Evolutionary conservation across 2,113 vertebrate species (phyloP), one percentile per base, ranked within the genome.

Genomic region (Actinemys pallida): DNA sequence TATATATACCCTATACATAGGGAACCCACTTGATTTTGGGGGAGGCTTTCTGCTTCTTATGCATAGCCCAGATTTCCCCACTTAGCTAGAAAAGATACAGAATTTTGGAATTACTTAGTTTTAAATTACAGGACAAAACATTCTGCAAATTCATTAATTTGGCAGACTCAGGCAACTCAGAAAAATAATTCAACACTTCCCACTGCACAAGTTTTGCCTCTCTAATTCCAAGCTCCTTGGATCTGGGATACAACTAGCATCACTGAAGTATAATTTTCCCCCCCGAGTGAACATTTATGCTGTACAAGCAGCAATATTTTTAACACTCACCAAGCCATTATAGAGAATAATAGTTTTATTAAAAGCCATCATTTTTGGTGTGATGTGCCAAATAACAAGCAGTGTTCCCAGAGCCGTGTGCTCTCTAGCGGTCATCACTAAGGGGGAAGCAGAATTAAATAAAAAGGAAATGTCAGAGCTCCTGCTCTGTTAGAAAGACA

Each of bases 331-430:
- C 27, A 22, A 31, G 6, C 24, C 88, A 45, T 87, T 83, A 35
- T 62, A 94, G 91, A 87, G 81, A 92, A 27, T 12, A 92, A 27
- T 10, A 72, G 45, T 90, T 87, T 87, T 69, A 94, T 42, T n/a
- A 78, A 35, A 94, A 89, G 27, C 13, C 53, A 5, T 95, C 16
- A n/a, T 92, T 94, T 93, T 81, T 93, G 94, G 96, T 90, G 92
- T 29, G 62, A 90, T 87, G 53, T 2, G 16, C 69, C 88, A 86
- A 96, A 95, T 85, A 2, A 1, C 4, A 35, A 29, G 79, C 81
- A 42, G 53, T 10, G 6, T 52, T 90, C 94, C 92, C 81, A 92
- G 87, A 94, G 93, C 90, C 57, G 56, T 53, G 45, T 3, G 39
- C 42, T 93, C 45, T 82, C 90, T 42, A 52, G 86, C 83, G n/a